Evolutionary conservation across 2,888 invertebrate genomes (phyloP).

Genomic region (Oxyscelio sp.): DNA sequence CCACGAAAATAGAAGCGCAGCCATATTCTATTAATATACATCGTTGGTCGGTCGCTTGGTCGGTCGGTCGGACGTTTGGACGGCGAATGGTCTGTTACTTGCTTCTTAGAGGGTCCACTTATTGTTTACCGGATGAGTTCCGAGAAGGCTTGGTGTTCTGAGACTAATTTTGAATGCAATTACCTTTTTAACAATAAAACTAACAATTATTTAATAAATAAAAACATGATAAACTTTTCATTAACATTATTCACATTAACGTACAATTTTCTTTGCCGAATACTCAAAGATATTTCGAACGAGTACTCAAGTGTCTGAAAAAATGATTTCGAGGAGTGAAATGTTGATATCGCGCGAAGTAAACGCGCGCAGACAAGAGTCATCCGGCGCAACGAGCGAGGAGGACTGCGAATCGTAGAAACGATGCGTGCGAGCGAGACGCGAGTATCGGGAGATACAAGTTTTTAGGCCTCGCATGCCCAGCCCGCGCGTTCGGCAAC

Average conservation of each 20-base stretch:
- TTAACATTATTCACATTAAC: too few species aligned
- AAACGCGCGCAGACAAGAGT: conserved; percentile 4
- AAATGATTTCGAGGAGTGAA: conserved; percentile 4
- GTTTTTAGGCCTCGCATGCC: conserved; percentile 72
- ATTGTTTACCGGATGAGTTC: conserved; percentile 50
- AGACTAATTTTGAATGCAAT: too few species aligned
- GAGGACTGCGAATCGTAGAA: conserved; percentile 45
- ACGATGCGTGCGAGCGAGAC: conserved; percentile 28
- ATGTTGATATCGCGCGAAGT: neutral
- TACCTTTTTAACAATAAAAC: too few species aligned
- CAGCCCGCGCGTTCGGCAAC: conserved; percentile 80
- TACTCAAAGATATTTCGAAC: too few species aligned
- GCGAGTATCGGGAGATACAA: conserved; percentile 45
- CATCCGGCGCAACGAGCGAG: conserved; percentile 24
- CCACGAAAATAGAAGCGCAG: conserved; percentile 87
- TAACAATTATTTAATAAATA: too few species aligned
- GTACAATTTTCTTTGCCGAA: too few species aligned
- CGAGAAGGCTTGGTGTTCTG: neutral
- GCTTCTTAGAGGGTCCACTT: conserved; percentile 45
- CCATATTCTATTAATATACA: conserved; percentile 87
- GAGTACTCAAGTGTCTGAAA: too few species aligned
- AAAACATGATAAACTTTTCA: too few species aligned
- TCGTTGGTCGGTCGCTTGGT: conserved; percentile 75
- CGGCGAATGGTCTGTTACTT: conserved; percentile 62
- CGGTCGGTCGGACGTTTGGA: conserved; percentile 56